Conservation (phyloP, 2,113 vertebrate species). For the Muscicapa adusta region DNA sequence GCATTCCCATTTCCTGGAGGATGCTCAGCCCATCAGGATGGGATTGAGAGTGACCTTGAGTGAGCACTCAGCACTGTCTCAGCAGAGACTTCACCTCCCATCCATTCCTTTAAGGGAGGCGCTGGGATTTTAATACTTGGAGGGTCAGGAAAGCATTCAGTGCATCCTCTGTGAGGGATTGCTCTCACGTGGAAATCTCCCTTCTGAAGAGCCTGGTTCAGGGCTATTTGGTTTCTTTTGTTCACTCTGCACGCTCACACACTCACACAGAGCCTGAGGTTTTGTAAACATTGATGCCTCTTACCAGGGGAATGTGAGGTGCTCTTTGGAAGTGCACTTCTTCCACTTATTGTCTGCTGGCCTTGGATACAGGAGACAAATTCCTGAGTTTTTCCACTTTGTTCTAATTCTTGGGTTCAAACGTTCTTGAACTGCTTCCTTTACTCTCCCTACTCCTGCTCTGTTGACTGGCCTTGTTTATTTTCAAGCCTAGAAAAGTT, state of each 20-base stretch:
- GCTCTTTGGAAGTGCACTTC: neutral
- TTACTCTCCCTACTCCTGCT: fast-evolving
- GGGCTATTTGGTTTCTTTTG: neutral
- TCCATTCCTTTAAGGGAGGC: neutral
- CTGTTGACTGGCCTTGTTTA: slow-evolving; percentile 22
- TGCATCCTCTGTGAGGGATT: neutral
- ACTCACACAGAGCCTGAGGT: neutral
- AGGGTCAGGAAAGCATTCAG: neutral
- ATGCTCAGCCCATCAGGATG: neutral
- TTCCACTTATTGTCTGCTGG: slow-evolving; percentile 11
- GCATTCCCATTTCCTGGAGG: neutral
- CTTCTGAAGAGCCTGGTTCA: neutral
- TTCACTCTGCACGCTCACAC: neutral
- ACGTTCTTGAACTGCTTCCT: slow-evolving; percentile 15
- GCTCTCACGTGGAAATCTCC: neutral
- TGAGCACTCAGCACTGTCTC: neutral
- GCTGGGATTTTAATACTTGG: neutral
- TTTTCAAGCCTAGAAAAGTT: slow-evolving; percentile 52
- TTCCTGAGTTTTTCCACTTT: neutral
- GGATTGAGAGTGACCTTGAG: neutral
- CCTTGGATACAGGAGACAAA: neutral
- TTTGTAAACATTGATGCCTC: slow-evolving; percentile 26
- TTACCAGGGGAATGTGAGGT: neutral
- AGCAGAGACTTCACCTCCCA: neutral
- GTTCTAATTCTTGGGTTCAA: slow-evolving; percentile 11